Evolutionary conservation across 2,888 invertebrate species (phyloP), one percentile per base, ranked within the genome.

Genomic region (Hypena proboscidalis): DNA sequence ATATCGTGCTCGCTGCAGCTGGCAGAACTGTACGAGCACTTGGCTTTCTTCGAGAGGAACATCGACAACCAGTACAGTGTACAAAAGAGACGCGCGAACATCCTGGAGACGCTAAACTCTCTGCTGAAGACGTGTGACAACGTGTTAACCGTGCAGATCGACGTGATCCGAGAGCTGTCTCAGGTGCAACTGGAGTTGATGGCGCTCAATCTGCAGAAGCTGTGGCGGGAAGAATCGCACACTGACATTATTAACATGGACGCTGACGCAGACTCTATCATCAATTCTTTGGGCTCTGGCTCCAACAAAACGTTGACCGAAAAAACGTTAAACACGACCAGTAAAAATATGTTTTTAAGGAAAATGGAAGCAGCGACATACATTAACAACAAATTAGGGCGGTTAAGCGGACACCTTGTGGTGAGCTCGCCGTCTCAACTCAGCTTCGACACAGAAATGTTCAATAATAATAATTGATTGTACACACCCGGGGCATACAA

Each of bases 11-110:
- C 93, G 1, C 70, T 93, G 50, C 93, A 93, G 67, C 71, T 93
- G 27, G 94, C 94, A 25, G 93, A 94, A 61, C 74, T 95, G 7
- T 95, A 94, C 69, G 93, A 93, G 58, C 92, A 93, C 65, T 82
- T 96, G 35, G 93, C 94, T 0, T 95, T 94, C 74, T 96, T 95
- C 80, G 96, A 96, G 75, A 85, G 91, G 22, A 94, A 94, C 67
- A 85, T 94, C 25, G 95, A 95, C 48, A 83, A 80, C 47, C 90
- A 90, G 56, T 93, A 94, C 65, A 90, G 81, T 46, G 89, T 93
- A 11, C 93, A 93, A 58, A 93, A 92, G 69, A 83, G 92, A 29
- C 80, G 93, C 10, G 92, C 92, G 1, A 93, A 93, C 34, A 91
- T 93, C 10, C 69, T 93, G 10, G 93, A 93, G 67, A 89, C 91